A percentile compares a stretch with the other conserved stretches of the same genome.
These are phyloP conservation scores for Elaphurus davidianus DNA, from an alignment of 2,113 vertebrate genomes.

Conservation along the genomic window DNA sequence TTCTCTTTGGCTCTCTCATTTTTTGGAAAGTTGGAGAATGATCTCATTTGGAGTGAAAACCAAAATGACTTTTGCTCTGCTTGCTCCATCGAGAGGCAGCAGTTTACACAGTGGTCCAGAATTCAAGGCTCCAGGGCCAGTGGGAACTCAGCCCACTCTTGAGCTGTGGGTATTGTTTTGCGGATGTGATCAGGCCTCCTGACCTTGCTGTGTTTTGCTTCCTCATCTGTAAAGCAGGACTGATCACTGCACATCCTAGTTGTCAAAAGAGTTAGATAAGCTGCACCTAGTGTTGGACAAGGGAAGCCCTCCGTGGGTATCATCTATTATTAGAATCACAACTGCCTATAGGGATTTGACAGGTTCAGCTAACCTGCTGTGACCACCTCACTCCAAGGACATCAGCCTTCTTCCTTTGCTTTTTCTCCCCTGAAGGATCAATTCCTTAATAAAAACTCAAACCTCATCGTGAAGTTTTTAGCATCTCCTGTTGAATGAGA, in stretches of 20 bases:
- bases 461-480: not conserved
- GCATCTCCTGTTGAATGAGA: not conserved
- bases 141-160: not conserved
- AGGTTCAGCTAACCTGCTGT: not conserved
- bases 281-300: not conserved
- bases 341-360: accelerated
- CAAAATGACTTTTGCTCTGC: not conserved
- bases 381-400: not conserved
- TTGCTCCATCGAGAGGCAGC: not conserved
- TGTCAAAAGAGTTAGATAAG: not conserved
- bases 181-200: not conserved
- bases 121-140: accelerated
- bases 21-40: not conserved
- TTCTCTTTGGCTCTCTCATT: not conserved
- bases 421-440: not conserved
- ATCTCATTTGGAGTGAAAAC: not conserved
- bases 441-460: not conserved
- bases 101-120: not conserved
- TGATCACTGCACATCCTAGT: not conserved
- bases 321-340: not conserved
- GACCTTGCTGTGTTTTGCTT: not conserved
- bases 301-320: not conserved
- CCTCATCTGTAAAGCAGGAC: not conserved
- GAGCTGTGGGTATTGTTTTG: not conserved
- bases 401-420: not conserved